Conservation (phyloP, 2,113 vertebrate species). For the Chaetops frenatus region DNA sequence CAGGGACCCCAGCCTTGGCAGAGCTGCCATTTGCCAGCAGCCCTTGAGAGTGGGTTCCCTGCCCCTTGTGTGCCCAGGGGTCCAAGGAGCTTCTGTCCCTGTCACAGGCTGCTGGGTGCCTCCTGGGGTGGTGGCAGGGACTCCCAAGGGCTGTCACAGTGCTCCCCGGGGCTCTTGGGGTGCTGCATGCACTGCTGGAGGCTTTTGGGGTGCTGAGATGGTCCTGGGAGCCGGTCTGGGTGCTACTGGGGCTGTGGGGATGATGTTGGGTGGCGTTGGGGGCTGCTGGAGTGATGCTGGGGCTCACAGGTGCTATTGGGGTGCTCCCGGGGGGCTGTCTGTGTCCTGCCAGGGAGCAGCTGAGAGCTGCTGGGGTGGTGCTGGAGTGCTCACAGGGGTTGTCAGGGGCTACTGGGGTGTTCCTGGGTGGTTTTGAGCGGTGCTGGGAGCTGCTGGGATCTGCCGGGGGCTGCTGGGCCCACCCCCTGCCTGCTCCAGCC, state of each 20-base stretch:
- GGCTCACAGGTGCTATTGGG: background rate
- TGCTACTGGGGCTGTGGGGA: background rate
- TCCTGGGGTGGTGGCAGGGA: background rate
- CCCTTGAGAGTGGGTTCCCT: background rate
- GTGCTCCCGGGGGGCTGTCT: background rate
- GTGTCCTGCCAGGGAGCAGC: background rate
- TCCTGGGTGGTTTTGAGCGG: background rate
- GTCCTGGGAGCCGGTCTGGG: background rate
- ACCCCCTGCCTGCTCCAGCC: background rate
- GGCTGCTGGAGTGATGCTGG: background rate
- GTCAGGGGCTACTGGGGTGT: background rate
- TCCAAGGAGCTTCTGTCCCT: background rate
- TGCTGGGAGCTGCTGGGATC: background rate
- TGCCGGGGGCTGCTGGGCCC: background rate
- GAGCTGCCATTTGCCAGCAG: background rate
- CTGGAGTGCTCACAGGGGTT: background rate
- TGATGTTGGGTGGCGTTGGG: background rate
- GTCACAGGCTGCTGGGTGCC: background rate
- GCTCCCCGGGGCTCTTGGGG: background rate
- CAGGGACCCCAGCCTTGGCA: background rate
- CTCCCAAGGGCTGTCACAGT: background rate
- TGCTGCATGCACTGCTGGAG: background rate
- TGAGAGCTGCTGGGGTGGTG: background rate
- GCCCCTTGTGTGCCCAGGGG: fast-evolving
- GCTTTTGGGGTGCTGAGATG: background rate